phyloP scores from a whole-genome alignment of 1,140 invertebrate genomes.

The Pinna nobilis region DNA sequence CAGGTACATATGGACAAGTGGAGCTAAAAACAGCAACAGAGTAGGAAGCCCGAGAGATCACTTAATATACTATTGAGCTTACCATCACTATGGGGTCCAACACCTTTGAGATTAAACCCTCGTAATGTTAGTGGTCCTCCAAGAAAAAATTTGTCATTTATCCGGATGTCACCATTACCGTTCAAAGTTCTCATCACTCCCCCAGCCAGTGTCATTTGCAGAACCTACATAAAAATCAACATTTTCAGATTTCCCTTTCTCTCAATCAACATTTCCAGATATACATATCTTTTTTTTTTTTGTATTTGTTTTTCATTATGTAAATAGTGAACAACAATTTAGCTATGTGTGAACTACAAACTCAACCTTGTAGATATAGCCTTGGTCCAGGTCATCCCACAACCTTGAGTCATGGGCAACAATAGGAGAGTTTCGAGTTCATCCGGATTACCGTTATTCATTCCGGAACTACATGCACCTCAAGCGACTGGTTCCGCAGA shows the following conservation, averaged over 20 bases:
- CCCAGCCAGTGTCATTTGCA: conserved; percentile 83
- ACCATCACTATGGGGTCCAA: conserved; percentile 86
- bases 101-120: conserved; percentile 88
- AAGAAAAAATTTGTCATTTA: conserved; percentile 89
- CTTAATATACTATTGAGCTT: conserved; percentile 17
- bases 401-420: too few relatives aligned
- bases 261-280: not conserved
- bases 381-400: too few relatives aligned
- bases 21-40: conserved; percentile 5
- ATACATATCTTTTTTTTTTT: not conserved
- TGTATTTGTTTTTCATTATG: not conserved
- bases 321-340: too few relatives aligned
- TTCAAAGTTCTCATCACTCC: conserved; percentile 81
- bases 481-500: too few relatives aligned
- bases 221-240: conserved; percentile 77
- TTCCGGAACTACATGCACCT: too few relatives aligned
- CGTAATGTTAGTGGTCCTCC: conserved; percentile 89
- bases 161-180: conserved; percentile 79
- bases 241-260: not conserved
- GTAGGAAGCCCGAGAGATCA: not conserved
- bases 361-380: too few relatives aligned
- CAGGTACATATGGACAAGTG: too few relatives aligned
- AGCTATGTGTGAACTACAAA: too few relatives aligned
- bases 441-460: too few relatives aligned
- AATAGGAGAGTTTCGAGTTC: too few relatives aligned